Base-by-base conservation (phyloP, 2,113 vertebrate genomes). In the Salvelinus sp. region DNA sequence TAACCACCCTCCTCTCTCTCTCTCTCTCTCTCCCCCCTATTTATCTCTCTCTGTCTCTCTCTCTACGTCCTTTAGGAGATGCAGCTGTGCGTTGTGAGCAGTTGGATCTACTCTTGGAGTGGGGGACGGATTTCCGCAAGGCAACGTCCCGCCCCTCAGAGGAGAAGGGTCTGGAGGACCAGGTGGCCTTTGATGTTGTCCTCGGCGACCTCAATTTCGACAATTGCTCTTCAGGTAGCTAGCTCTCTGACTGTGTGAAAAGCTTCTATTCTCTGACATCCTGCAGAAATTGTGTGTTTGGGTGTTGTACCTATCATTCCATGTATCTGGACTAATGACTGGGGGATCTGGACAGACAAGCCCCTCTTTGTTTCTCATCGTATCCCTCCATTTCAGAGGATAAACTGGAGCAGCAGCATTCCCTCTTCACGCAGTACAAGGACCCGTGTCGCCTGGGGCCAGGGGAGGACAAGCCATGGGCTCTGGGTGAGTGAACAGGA, bases 191-290 rank as follows among this genome's bases (percentile, higher is more conserved):
- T 73, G 97, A 99, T 18, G 93, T 98, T 6, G 81, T 99, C 82
- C 95, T 98, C 4, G 97, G 98, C 89, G 98, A 99, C 93, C 91
- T 99, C 82, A 99, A 99, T 90, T 99, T 99, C 0, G 98, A 99
- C 92, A 99, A 99, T 92, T 98, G 97, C 91, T 99, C 98, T 58
- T 98, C 97, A 71, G 97, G 98, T 30, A 33, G 64, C 67, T 33
- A 79, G 1, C 30, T 62, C 9, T 68, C 2, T 75, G 27, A 44
- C 20, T 60, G 48, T 63, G 25, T 71, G 6, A 66, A 71, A 27
- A 20, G 6, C 58, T 60, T 60, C 27, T 12, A 18, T 80, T 74
- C 38, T 70, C 4, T 68, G 14, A 50, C 14, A 58, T 22, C 48
- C 10, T 22, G 27, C 30, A 44, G 22, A 4, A 2, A 30, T 47